These are phyloP conservation scores for Eilema depressum DNA, from an alignment of 2,888 invertebrate genomes.

Conservation along the genomic window DNA sequence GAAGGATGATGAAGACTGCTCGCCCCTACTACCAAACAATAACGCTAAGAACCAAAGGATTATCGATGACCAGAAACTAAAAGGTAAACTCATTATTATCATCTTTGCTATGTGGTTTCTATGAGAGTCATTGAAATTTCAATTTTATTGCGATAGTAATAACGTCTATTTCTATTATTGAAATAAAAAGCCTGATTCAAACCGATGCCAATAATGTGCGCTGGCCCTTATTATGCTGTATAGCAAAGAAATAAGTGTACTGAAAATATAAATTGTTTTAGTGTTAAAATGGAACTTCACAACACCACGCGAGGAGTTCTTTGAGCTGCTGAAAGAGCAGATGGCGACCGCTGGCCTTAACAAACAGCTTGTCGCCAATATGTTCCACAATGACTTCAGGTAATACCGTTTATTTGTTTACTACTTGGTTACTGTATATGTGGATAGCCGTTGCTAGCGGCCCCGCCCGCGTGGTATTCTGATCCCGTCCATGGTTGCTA, in stretches of 20 bases:
- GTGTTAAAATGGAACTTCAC: slow-evolving; percentile 98
- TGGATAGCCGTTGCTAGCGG: too few species aligned
- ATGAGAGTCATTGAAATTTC: too few species aligned
- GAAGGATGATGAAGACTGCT: slow-evolving; percentile 94
- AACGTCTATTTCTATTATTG: too few species aligned
- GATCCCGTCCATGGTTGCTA: too few species aligned
- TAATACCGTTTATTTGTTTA: slow-evolving; percentile 53
- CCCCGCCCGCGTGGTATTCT: too few species aligned
- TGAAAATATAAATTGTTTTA: slow-evolving; percentile 37
- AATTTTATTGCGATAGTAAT: too few species aligned
- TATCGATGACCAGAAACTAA: slow-evolving; percentile 97
- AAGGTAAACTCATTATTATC: slow-evolving; percentile 76
- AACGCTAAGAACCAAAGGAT: slow-evolving; percentile 96
- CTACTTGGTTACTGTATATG: neutral
- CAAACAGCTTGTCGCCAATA: slow-evolving; percentile 93
- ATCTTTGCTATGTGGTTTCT: too few species aligned
- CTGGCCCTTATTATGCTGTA: neutral
- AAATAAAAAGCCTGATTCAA: too few species aligned
- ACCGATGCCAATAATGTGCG: too few species aligned
- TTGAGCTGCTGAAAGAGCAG: slow-evolving; percentile 95
- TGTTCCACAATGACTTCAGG: slow-evolving; percentile 98
- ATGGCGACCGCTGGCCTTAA: slow-evolving; percentile 96
- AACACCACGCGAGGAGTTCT: slow-evolving; percentile 96
- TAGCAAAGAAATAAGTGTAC: neutral
- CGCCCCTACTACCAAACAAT: slow-evolving; percentile 93